phyloP scores from a whole-genome alignment of 1,140 invertebrate species.

The Artemia franciscana region DNA sequence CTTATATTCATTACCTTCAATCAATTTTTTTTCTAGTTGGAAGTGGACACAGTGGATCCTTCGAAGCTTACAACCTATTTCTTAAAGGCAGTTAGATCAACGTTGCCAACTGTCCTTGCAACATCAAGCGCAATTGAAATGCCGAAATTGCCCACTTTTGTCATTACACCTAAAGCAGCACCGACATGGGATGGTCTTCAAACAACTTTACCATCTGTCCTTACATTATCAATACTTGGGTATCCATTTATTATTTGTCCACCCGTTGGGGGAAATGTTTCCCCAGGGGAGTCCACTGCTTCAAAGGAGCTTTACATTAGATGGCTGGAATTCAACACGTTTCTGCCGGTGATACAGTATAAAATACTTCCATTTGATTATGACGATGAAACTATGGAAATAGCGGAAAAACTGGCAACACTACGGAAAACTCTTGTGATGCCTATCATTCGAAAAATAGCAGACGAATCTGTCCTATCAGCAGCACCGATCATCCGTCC shows the following conservation, averaged over 20 bases:
- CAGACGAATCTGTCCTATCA: slow-evolving; percentile 38
- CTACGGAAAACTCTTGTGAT: slow-evolving; percentile 31
- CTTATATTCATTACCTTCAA: no score
- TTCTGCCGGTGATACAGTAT: slow-evolving; percentile 74
- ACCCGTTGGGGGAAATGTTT: slow-evolving; percentile 48
- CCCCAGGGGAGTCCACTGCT: slow-evolving; percentile 25
- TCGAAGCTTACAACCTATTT: slow-evolving; percentile 25
- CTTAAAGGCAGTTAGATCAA: slow-evolving; percentile 17
- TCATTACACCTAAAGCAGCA: slow-evolving; percentile 57
- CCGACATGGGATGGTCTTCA: slow-evolving; percentile 72
- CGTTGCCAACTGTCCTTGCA: slow-evolving; percentile 39
- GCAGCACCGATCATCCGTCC: slow-evolving; percentile 65
- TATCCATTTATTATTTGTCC: slow-evolving; percentile 81
- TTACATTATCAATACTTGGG: slow-evolving; percentile 62
- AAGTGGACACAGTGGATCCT: background rate
- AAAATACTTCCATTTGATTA: slow-evolving; percentile 69
- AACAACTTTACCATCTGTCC: slow-evolving; percentile 53
- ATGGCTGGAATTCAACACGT: slow-evolving; percentile 82
- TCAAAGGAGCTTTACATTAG: slow-evolving; percentile 70
- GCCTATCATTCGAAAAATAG: slow-evolving; percentile 20
- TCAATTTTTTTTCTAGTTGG: slow-evolving; percentile 27
- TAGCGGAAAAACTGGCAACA: slow-evolving; percentile 44
- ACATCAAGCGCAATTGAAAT: slow-evolving; percentile 54
- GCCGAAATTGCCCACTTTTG: slow-evolving; percentile 59
- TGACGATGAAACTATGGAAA: slow-evolving; percentile 40